Percentiles rank a stretch among this genome's conserved stretches.
phyloP scores from a whole-genome alignment of 2,888 invertebrate species.

The Euplexia lucipara region DNA sequence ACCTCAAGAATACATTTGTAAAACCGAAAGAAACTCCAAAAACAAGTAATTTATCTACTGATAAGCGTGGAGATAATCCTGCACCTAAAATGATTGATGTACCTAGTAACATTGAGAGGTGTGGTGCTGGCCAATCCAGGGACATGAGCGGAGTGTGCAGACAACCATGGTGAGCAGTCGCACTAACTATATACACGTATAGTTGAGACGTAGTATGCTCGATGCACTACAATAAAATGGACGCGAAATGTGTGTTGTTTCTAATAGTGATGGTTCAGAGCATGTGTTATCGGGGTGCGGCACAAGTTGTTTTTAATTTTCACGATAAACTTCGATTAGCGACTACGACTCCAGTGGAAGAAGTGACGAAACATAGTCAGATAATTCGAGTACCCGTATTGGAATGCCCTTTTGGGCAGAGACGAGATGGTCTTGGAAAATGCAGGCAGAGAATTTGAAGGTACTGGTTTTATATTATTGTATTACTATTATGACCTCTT shows the following conservation, averaged over 20 bases:
- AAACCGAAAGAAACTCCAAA: conserved; percentile 35
- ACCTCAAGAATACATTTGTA: conserved; percentile 69
- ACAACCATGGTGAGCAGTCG: conserved; percentile 77
- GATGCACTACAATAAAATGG: conserved; percentile 71
- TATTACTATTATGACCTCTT: conserved; percentile 10
- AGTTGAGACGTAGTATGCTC: conserved; percentile 73
- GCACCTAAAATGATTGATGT: conserved; percentile 79
- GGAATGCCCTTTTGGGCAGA: conserved; percentile 73
- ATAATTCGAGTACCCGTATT: conserved; percentile 81
- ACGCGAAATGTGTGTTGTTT: conserved; percentile 68
- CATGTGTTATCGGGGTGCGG: conserved; percentile 33
- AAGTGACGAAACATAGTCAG: conserved; percentile 71
- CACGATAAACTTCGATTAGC: conserved; percentile 65
- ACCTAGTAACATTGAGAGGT: conserved; percentile 76
- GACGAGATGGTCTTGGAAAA: conserved; percentile 73
- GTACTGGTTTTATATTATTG: conserved; percentile 58
- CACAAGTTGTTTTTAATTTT: conserved; percentile 66
- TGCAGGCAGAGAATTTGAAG: conserved; percentile 77
- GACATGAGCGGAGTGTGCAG: conserved; percentile 82
- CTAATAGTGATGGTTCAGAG: conserved; percentile 58
- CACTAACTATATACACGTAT: conserved; percentile 42
- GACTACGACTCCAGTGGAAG: conserved; percentile 56
- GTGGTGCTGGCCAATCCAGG: conserved; percentile 70
- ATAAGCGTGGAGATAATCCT: conserved; percentile 39
- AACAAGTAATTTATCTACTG: conserved; percentile 30